Evolutionary conservation across 2,888 invertebrate genomes (phyloP).

Genomic region (Coenonympha arcania): DNA sequence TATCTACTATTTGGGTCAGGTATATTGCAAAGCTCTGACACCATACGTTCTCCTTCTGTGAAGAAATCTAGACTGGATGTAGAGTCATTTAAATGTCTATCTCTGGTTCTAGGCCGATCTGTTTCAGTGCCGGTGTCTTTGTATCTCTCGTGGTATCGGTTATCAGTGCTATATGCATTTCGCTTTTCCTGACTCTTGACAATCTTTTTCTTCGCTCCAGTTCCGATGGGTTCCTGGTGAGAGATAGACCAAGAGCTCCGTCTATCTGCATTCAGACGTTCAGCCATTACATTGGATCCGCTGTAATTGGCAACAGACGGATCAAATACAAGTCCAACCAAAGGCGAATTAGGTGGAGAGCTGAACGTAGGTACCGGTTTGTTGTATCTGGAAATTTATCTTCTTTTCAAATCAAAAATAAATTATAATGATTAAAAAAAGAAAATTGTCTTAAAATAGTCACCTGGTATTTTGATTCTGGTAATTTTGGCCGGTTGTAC

Average conservation of each 20-base stretch:
- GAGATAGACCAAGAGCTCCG: constrained; percentile 57
- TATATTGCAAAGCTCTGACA: constrained; percentile 75
- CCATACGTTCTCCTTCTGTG: constrained; percentile 76
- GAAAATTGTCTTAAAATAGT: background rate
- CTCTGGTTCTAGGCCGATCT: constrained; percentile 53
- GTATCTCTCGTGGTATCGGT: constrained; percentile 57
- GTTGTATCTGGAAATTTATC: constrained; percentile 53
- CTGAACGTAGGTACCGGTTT: constrained; percentile 62
- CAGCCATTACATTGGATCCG: constrained; percentile 50
- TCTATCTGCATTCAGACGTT: constrained; percentile 51
- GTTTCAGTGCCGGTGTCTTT: constrained; percentile 51
- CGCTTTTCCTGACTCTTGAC: constrained; percentile 65
- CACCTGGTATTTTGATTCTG: constrained; percentile 60
- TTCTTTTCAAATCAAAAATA: constrained; percentile 3
- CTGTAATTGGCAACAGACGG: constrained; percentile 59
- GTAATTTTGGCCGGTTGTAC: constrained; percentile 53
- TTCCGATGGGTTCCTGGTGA: constrained; percentile 67
- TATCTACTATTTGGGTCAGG: constrained; percentile 46
- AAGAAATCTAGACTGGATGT: constrained; percentile 74
- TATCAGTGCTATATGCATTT: constrained; percentile 49
- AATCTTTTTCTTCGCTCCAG: constrained; percentile 67
- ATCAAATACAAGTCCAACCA: constrained; percentile 63
- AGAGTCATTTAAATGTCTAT: constrained; percentile 63
- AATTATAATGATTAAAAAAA: background rate
- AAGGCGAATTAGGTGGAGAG: constrained; percentile 65